Evolutionary conservation across 2,888 invertebrate genomes (phyloP).

Genomic region (Schrankia costaestrigalis): DNA sequence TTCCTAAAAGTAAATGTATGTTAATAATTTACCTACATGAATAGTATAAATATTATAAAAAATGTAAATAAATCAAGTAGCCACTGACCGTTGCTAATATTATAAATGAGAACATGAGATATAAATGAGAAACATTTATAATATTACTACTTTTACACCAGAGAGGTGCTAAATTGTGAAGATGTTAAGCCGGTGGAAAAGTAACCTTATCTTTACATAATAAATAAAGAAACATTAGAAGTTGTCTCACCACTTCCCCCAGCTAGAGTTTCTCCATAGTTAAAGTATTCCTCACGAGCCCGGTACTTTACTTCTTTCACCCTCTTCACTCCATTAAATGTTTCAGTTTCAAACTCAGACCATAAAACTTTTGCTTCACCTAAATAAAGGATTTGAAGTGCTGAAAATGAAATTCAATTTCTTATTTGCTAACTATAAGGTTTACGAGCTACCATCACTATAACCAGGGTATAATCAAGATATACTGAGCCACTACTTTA

Average conservation of each 20-base stretch:
- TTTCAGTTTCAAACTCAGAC: constrained; percentile 47
- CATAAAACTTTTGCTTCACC: constrained; percentile 56
- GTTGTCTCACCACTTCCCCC: constrained; percentile 52
- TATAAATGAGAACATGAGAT: neutral
- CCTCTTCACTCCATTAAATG: constrained; percentile 31
- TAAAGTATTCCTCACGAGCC: constrained; percentile 55
- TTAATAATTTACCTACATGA: neutral
- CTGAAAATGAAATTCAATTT: constrained; percentile 28
- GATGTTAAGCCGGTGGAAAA: too few relatives aligned
- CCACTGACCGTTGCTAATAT: neutral
- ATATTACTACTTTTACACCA: neutral
- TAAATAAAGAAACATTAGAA: neutral
- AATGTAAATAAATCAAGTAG: neutral
- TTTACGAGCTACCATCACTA: too few relatives aligned
- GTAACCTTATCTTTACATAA: neutral
- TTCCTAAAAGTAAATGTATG: constrained; percentile 29
- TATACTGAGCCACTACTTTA: too few relatives aligned
- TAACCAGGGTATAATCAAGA: too few relatives aligned
- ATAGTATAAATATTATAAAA: neutral
- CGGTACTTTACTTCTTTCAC: constrained; percentile 37
- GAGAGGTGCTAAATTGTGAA: too few relatives aligned
- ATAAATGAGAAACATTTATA: neutral
- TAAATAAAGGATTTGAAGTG: constrained; percentile 41
- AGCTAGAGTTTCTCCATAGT: constrained; percentile 39
- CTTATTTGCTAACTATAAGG: neutral